Evolutionary conservation across 2,797 vertebrate species (phyloP).

Genomic region (Smutsia temminckii): DNA sequence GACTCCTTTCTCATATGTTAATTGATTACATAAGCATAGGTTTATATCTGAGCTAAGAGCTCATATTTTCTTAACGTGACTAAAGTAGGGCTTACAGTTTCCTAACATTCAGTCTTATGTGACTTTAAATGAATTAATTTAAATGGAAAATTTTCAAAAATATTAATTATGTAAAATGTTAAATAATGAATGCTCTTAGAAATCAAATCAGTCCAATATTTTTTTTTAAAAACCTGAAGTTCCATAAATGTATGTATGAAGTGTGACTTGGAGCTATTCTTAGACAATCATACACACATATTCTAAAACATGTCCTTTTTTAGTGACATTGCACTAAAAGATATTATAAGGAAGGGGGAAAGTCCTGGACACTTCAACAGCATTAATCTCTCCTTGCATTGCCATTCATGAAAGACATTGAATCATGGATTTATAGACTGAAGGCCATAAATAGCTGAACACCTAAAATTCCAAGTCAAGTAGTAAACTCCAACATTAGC

Average conservation of each 20-base stretch:
- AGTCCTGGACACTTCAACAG: background rate
- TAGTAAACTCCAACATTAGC: background rate
- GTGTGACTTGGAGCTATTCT: background rate
- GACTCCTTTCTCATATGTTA: too few species aligned
- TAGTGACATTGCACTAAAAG: conserved; percentile 26
- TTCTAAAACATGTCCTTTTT: background rate
- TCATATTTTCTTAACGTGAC: background rate
- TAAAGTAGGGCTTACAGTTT: background rate
- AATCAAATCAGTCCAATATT: background rate
- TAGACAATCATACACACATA: background rate
- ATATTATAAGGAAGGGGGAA: background rate
- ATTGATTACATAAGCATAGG: too few species aligned
- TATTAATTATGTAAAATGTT: conserved; percentile 7
- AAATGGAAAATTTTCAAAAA: conserved; percentile 19
- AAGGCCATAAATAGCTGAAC: background rate
- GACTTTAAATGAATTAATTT: conserved; percentile 29
- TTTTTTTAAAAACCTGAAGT: background rate
- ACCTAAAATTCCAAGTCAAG: background rate
- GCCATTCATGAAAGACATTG: background rate
- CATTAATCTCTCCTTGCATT: background rate
- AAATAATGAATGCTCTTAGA: conserved; percentile 29
- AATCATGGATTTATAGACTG: background rate
- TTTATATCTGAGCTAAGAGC: too few species aligned
- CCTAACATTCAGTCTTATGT: background rate
- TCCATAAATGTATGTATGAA: background rate